Evolutionary conservation across 2,113 vertebrate species (phyloP).

Genomic region (Ciconia stormi): DNA sequence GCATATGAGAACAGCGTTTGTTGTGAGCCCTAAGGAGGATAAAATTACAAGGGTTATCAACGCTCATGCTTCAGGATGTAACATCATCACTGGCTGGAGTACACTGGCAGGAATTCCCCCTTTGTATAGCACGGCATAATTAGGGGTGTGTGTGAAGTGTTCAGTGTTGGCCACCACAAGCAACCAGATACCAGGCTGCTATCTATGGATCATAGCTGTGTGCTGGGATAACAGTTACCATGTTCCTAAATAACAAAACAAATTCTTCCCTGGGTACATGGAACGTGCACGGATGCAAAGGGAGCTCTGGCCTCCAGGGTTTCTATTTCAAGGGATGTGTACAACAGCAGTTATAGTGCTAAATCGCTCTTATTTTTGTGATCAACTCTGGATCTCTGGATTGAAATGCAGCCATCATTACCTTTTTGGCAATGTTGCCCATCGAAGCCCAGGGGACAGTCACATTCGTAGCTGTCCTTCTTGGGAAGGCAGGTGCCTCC

Average conservation of each 20-base stretch:
- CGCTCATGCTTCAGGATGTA: background rate
- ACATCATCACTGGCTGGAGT: background rate
- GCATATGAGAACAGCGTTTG: background rate
- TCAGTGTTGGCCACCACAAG: background rate
- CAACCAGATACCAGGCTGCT: background rate
- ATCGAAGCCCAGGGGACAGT: conserved; percentile 91
- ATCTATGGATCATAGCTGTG: background rate
- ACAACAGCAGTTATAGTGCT: background rate
- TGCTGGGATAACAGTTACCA: background rate
- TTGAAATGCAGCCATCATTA: conserved; percentile 45
- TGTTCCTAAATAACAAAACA: background rate
- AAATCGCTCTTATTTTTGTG: background rate
- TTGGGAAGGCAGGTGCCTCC: conserved; percentile 88
- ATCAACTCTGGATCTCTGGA: background rate
- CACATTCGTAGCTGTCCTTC: conserved; percentile 89
- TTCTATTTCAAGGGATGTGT: background rate
- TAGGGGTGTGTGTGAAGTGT: background rate
- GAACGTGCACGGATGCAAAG: background rate
- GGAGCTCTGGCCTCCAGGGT: background rate
- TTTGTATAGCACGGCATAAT: background rate
- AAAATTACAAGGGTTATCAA: conserved; percentile 18
- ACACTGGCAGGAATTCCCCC: background rate
- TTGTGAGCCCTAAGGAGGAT: background rate
- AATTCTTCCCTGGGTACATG: background rate
- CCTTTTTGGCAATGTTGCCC: conserved; percentile 94